phyloP scores from a whole-genome alignment of 2,888 invertebrate genomes.

The Lottia scabra region DNA sequence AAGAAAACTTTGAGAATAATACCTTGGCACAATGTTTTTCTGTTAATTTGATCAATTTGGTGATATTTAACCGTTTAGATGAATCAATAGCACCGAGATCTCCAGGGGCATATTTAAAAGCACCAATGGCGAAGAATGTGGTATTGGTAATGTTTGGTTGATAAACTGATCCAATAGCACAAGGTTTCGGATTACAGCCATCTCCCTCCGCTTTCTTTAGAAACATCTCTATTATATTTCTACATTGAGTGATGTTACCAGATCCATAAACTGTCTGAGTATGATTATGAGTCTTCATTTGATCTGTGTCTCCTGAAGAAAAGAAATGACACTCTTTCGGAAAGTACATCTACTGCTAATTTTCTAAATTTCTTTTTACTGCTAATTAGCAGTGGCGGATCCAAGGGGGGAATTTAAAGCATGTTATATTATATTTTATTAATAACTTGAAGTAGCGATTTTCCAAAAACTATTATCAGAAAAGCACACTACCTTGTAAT shows the following conservation, averaged over 20 bases:
- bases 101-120: conserved; percentile 46
- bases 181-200: conserved; percentile 61
- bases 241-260: conserved; percentile 47
- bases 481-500: conserved; percentile 44
- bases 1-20: neutral
- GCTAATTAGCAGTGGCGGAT: too few relatives aligned
- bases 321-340: too few relatives aligned
- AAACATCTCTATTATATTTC: conserved; percentile 42
- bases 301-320: conserved; percentile 19
- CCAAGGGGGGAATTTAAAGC: too few relatives aligned
- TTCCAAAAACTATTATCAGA: too few relatives aligned
- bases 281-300: conserved; percentile 3
- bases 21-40: conserved; percentile 47
- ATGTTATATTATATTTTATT: too few relatives aligned
- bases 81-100: conserved; percentile 41
- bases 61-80: conserved; percentile 38
- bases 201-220: conserved; percentile 40
- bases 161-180: conserved; percentile 57
- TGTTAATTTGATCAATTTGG: conserved; percentile 39
- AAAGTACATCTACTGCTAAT: too few relatives aligned
- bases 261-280: conserved; percentile 40
- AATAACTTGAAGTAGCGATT: too few relatives aligned
- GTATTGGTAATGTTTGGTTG: conserved; percentile 47
- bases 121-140: conserved; percentile 51
- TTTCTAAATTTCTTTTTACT: too few relatives aligned